phyloP scores from a whole-genome alignment of 2,888 invertebrate species.

The Odontomyia ornata region DNA sequence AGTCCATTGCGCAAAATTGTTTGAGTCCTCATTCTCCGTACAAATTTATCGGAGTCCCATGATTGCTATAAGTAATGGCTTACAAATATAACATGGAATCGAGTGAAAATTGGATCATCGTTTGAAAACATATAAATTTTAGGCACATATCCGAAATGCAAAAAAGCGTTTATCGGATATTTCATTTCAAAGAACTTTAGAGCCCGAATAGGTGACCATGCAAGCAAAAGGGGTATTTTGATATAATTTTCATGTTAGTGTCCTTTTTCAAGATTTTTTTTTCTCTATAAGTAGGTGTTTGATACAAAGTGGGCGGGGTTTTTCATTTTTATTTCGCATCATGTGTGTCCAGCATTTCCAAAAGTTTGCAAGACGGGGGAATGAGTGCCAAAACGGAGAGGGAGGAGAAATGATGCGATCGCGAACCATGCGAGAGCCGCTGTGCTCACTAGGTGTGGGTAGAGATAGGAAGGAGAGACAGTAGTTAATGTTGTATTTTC shows the following conservation, averaged over 20 bases:
- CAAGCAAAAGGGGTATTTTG: slow-evolving; percentile 13
- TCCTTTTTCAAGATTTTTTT: slow-evolving; percentile 49
- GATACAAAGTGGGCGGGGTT: slow-evolving; percentile 60
- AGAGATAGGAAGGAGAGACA: background rate
- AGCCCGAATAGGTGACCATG: background rate
- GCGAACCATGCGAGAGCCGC: slow-evolving; percentile 19
- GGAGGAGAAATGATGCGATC: slow-evolving; percentile 19
- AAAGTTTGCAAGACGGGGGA: background rate
- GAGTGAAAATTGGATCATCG: background rate
- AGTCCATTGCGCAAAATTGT: too few relatives aligned
- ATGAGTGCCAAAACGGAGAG: background rate
- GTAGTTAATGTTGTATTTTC: slow-evolving; percentile 44
- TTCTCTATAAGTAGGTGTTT: slow-evolving; percentile 55
- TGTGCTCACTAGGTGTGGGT: background rate
- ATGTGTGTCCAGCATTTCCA: slow-evolving; percentile 44
- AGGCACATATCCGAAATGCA: background rate
- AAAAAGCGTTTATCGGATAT: background rate
- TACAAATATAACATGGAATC: background rate
- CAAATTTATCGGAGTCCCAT: too few relatives aligned
- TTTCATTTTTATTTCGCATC: slow-evolving; percentile 61
- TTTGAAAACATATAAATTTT: background rate
- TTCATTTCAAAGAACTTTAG: too few relatives aligned
- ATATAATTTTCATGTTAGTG: slow-evolving; percentile 41
- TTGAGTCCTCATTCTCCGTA: too few relatives aligned
- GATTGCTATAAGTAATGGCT: too few relatives aligned